Base-by-base conservation (phyloP, 2,113 vertebrate species). In the Mastomys coucha region DNA sequence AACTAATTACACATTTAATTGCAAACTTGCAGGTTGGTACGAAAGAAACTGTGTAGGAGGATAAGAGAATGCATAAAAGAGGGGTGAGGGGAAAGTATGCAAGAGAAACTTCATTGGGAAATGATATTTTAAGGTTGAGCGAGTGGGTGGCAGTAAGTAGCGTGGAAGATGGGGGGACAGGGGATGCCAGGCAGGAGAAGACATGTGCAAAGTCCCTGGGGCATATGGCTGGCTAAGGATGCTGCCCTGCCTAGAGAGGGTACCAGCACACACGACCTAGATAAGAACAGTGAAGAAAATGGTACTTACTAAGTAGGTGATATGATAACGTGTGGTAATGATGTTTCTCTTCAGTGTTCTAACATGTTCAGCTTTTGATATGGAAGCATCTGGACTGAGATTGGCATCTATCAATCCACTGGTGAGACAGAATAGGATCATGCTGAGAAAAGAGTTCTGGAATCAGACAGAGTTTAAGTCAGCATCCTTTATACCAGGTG, bases 121-220 rank as follows among this genome's bases (percentile, higher is more conserved):
- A 39, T n/a, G 56, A 22, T 84, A 45, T 75, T 95, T 93, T 77
- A 93, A 85, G 77, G 12, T 3, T 63, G 94, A 93, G n/a, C n/a
- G 93, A 94, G n/a, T 42, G 65, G 67, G 13, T 17, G n/a, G 72
- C 53, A 73, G 73, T 49, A 73, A 36, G 36, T 39, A 58, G 53
- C 5, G 20, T 60, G 13, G 60, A 77, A 11, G 53, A 65, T 0
- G 20, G 69, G 13, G 26, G 7, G 56, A 36, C 49, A 76, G 78
- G 67, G 60, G 45, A 20, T 28, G 2, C 31, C 28, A 31, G 49
- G 56, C 42, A 39, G 76, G 36, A 33, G 12, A 63, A 65, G 45
- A n/a, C 67, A 56, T 22, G 16, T 91, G 67, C 67, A 51, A 49
- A 82, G n/a, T 94, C 69, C 72, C 51, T 86, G 93, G 92, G 72